Conservation (phyloP, 2,888 invertebrate genomes). For the Lepeophtheirus nordmannii region DNA sequence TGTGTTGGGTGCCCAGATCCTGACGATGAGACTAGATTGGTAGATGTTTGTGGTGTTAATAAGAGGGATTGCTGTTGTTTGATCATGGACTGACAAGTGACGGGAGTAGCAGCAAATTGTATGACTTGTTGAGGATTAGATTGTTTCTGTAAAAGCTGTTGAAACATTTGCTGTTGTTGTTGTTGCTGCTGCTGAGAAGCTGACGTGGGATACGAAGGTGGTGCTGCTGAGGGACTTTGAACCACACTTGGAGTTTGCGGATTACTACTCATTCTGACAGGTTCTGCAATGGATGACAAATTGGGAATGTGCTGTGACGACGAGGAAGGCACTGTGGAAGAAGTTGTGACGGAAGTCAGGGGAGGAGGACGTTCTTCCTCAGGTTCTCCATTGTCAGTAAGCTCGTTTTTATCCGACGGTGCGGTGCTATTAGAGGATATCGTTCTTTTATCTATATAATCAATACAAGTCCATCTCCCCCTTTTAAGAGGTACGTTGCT, state of each 20-base stretch:
- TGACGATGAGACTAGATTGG: slow-evolving; percentile 4
- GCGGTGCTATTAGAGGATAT: neutral
- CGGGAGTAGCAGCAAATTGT: neutral
- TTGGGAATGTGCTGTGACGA: neutral
- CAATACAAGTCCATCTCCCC: slow-evolving; percentile 87
- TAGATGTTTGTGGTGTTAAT: neutral
- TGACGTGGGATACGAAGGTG: neutral
- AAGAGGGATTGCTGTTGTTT: neutral
- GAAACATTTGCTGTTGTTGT: neutral
- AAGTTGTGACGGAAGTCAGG: neutral
- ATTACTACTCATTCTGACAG: slow-evolving; percentile 8
- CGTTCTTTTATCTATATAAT: slow-evolving; percentile 67
- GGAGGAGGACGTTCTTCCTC: neutral
- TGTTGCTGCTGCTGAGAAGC: neutral
- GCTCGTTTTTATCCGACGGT: neutral
- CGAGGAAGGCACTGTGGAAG: neutral
- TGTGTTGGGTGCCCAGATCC: neutral
- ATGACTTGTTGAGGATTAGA: neutral
- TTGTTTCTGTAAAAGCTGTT: neutral
- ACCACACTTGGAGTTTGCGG: neutral
- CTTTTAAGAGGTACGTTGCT: slow-evolving; percentile 83
- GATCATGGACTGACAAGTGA: neutral
- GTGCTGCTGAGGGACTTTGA: neutral
- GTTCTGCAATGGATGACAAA: neutral
- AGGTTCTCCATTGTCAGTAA: neutral